phyloP scores from a whole-genome alignment of 2,888 invertebrate genomes.

The Netelia melanura region DNA sequence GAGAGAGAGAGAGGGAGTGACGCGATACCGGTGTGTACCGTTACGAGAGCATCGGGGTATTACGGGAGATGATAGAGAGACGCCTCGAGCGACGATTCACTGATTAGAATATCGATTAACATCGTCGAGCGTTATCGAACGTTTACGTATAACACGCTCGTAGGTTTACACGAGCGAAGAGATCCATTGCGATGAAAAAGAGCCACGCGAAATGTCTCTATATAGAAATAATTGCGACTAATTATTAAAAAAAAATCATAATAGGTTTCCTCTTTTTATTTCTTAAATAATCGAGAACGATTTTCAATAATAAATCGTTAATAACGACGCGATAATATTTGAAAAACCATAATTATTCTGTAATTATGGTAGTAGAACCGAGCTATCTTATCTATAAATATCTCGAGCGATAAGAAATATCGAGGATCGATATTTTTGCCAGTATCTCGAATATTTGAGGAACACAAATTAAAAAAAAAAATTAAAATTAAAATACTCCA shows the following conservation, averaged over 20 bases:
- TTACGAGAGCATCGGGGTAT: slow-evolving; percentile 76
- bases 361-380: background rate
- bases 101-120: slow-evolving; percentile 83
- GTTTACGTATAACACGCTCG: slow-evolving; percentile 2
- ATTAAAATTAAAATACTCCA: background rate
- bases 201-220: background rate
- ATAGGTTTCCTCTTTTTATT: too few species aligned
- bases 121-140: slow-evolving; percentile 70
- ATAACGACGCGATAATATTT: too few species aligned
- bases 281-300: too few species aligned
- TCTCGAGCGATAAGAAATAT: background rate
- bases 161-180: background rate
- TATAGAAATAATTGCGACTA: too few species aligned
- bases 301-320: too few species aligned
- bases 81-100: slow-evolving; percentile 78
- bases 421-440: background rate
- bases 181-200: slow-evolving; percentile 2
- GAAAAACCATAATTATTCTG: background rate
- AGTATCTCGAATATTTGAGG: background rate
- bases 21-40: slow-evolving; percentile 72
- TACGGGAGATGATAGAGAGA: slow-evolving; percentile 65
- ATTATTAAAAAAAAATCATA: too few species aligned
- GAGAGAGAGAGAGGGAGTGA: background rate
- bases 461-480: too few species aligned
- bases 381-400: background rate